phyloP scores from a whole-genome alignment of 2,113 vertebrate species.

The Seriola dumerili region DNA sequence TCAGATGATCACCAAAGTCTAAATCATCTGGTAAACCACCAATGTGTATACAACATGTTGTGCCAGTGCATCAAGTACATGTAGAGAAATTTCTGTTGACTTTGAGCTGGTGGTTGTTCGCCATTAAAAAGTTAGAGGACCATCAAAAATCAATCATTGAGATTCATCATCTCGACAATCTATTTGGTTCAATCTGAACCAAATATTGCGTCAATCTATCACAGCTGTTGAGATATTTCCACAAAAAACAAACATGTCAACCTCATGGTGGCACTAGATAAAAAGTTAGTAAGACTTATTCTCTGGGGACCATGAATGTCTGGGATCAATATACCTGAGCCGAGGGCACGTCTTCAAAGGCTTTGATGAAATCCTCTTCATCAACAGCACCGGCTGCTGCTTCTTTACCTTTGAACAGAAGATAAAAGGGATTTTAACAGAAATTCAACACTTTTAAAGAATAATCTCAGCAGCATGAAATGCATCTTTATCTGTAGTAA shows the following conservation, averaged over 20 bases:
- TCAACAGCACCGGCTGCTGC: constrained; percentile 94
- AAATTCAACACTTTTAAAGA: not conserved
- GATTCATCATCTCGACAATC: too few relatives aligned
- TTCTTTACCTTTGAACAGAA: constrained; percentile 85
- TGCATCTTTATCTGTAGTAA: not conserved
- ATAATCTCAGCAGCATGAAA: not conserved
- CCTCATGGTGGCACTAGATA: too few relatives aligned
- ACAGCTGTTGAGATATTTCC: too few relatives aligned
- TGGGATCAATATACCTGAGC: constrained; percentile 86
- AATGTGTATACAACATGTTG: not conserved
- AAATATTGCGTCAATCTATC: too few relatives aligned
- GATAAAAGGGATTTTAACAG: not conserved
- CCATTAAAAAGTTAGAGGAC: not conserved
- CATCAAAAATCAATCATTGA: not conserved
- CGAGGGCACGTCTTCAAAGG: constrained; percentile 94
- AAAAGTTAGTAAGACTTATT: not conserved
- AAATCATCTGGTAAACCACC: too few relatives aligned
- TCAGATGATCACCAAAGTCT: too few relatives aligned
- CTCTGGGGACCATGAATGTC: not conserved
- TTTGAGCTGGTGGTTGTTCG: not conserved
- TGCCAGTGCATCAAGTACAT: too few relatives aligned
- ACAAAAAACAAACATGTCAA: too few relatives aligned
- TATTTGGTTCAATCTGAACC: too few relatives aligned
- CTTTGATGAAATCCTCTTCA: constrained; percentile 97
- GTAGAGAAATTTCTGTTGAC: not conserved